A percentile compares a stretch with the other conserved stretches of the same genome.
Conservation (phyloP, 2,888 invertebrate genomes). For the Drosophila pseudotalamancana region DNA sequence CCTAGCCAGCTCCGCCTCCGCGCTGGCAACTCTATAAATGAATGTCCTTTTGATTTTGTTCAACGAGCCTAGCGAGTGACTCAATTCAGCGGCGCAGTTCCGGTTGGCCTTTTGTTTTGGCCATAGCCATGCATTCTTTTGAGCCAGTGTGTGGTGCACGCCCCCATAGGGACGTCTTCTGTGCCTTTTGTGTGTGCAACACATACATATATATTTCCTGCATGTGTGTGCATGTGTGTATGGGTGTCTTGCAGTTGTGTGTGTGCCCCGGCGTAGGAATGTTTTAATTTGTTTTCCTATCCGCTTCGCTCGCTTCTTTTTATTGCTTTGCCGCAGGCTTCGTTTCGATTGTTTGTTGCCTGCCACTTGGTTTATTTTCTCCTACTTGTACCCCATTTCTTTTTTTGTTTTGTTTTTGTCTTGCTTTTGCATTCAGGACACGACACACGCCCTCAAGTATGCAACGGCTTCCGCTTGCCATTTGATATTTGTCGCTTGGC, state of each 20-base stretch:
- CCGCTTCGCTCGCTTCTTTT: constrained; percentile 72
- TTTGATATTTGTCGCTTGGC: constrained; percentile 60
- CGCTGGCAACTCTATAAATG: constrained; percentile 73
- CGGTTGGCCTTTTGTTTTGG: constrained; percentile 56
- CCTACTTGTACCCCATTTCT: constrained; percentile 1
- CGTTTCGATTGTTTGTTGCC: constrained; percentile 72
- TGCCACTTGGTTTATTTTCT: constrained; percentile 68
- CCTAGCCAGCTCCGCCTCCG: constrained; percentile 7
- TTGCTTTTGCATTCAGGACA: constrained; percentile 74
- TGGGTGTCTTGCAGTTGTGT: constrained; percentile 53
- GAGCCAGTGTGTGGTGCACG: constrained; percentile 31
- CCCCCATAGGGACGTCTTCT: constrained; percentile 38
- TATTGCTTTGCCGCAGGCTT: constrained; percentile 75
- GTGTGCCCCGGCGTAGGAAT: constrained; percentile 68
- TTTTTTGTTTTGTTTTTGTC: constrained; percentile 6
- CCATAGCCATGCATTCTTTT: constrained; percentile 49
- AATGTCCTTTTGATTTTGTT: constrained; percentile 82
- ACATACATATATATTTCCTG: constrained; percentile 41
- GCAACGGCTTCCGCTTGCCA: constrained; percentile 66
- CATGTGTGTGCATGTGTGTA: constrained; percentile 22
- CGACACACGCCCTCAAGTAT: constrained; percentile 73
- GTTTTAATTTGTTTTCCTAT: constrained; percentile 81
- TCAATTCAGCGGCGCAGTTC: constrained; percentile 70
- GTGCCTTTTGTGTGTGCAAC: constrained; percentile 61
- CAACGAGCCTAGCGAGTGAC: constrained; percentile 81